Evolutionary conservation across 2,113 vertebrate species (phyloP).

Genomic region (Dicaeum eximium): DNA sequence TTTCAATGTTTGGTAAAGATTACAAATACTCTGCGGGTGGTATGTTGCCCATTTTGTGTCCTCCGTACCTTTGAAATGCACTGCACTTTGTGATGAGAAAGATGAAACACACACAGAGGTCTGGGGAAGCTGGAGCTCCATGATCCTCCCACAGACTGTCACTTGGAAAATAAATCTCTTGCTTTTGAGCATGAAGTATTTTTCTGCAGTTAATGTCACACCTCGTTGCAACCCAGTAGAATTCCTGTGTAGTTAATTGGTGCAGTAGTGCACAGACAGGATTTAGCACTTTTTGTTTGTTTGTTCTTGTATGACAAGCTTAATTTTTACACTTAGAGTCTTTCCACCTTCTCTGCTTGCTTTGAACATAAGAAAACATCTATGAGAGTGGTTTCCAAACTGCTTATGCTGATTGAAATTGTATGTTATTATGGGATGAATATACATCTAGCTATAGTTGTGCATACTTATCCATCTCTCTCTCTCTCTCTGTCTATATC

Average conservation of each 20-base stretch:
- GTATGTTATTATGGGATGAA: neutral
- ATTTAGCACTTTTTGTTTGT: neutral
- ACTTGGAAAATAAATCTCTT: neutral
- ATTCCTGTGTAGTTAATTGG: neutral
- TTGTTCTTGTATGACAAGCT: neutral
- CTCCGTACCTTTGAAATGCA: neutral
- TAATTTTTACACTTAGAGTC: neutral
- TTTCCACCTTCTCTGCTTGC: neutral
- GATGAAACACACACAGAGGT: neutral
- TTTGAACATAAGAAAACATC: neutral
- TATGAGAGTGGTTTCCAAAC: neutral
- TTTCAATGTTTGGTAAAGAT: neutral
- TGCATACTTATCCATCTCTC: neutral
- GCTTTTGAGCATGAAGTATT: neutral
- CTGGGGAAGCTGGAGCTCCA: neutral
- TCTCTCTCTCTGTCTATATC: neutral
- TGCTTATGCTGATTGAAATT: neutral
- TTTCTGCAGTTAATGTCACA: neutral
- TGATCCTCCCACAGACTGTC: neutral
- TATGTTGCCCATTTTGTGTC: neutral
- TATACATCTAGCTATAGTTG: neutral
- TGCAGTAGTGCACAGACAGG: neutral
- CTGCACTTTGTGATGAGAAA: neutral
- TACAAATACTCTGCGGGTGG: neutral
- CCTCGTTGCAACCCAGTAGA: fast-evolving